A percentile compares a stretch with the other conserved stretches of the same genome.
These are phyloP conservation scores for Hydra vulgaris DNA, from an alignment of 30 jellyfish, hydroid and myxozoan genomes.

Conservation along the genomic window DNA sequence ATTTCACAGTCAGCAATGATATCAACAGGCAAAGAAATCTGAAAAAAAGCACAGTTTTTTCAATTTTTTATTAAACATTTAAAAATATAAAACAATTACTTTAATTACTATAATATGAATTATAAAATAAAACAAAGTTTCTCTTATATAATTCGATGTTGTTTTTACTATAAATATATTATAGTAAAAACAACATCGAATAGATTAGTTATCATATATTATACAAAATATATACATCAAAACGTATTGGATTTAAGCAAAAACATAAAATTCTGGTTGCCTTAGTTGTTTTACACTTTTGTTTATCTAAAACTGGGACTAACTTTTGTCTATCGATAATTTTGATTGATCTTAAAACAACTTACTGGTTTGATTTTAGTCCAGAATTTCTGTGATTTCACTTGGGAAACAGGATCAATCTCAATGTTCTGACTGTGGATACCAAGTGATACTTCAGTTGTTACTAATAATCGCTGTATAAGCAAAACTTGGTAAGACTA, in stretches of 20 bases:
- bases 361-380: slow-evolving; percentile 80
- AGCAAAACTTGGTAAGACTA: slow-evolving; percentile 79
- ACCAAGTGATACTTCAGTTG: slow-evolving; percentile 86
- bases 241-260: not conserved
- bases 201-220: too few species aligned
- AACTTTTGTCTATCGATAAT: too few species aligned
- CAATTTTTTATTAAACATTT: too few species aligned
- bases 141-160: too few species aligned
- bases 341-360: too few species aligned
- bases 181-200: too few species aligned
- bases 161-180: too few species aligned
- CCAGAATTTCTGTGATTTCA: slow-evolving; percentile 78
- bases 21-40: slow-evolving; percentile 68
- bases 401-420: slow-evolving; percentile 82
- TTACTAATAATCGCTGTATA: slow-evolving; percentile 58
- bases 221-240: not conserved
- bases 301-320: not conserved
- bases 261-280: not conserved
- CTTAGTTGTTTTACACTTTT: not conserved
- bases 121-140: too few species aligned
- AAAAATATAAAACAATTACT: too few species aligned
- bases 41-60: slow-evolving; percentile 3
- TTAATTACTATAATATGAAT: too few species aligned
- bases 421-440: slow-evolving; percentile 73
- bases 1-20: slow-evolving; percentile 88